Conservation (phyloP, 2,113 vertebrate genomes). For the Menidia beryllina region DNA sequence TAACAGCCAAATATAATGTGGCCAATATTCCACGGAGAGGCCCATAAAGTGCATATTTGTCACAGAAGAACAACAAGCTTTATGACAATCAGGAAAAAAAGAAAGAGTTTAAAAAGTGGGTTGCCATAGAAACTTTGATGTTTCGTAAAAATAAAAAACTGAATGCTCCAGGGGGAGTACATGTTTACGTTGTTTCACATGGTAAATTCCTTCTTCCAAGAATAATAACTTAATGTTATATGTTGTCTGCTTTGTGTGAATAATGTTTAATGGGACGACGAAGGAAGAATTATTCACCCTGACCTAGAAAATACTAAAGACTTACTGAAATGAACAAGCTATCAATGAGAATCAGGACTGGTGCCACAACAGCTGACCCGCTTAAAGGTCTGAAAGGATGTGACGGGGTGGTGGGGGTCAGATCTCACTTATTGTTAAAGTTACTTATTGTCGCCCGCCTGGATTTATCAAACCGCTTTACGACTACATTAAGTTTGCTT, state of each 20-base stretch:
- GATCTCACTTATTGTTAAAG: conserved; percentile 50
- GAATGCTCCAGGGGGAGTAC: too few relatives aligned
- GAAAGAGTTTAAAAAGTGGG: too few relatives aligned
- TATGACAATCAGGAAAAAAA: too few relatives aligned
- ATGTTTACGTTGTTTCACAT: too few relatives aligned
- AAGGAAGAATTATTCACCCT: conserved; percentile 42
- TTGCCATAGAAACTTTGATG: too few relatives aligned
- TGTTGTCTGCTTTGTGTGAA: neutral
- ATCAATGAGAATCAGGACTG: conserved; percentile 27
- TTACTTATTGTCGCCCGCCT: conserved; percentile 38
- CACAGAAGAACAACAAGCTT: too few relatives aligned
- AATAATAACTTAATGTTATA: neutral
- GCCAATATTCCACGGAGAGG: too few relatives aligned
- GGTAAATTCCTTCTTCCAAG: too few relatives aligned
- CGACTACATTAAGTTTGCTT: conserved; percentile 22
- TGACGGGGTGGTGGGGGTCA: conserved; percentile 18
- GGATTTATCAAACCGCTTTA: conserved; percentile 33
- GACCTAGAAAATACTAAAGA: conserved; percentile 74
- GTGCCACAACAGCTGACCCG: conserved; percentile 70
- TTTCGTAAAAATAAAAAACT: too few relatives aligned
- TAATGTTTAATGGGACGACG: fast-evolving
- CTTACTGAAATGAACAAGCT: conserved; percentile 48
- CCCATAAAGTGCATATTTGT: too few relatives aligned
- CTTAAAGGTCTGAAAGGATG: conserved; percentile 32
- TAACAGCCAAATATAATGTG: too few relatives aligned